Evolutionary conservation across 2,797 vertebrate species (phyloP).

Genomic region (Agapornis canus): DNA sequence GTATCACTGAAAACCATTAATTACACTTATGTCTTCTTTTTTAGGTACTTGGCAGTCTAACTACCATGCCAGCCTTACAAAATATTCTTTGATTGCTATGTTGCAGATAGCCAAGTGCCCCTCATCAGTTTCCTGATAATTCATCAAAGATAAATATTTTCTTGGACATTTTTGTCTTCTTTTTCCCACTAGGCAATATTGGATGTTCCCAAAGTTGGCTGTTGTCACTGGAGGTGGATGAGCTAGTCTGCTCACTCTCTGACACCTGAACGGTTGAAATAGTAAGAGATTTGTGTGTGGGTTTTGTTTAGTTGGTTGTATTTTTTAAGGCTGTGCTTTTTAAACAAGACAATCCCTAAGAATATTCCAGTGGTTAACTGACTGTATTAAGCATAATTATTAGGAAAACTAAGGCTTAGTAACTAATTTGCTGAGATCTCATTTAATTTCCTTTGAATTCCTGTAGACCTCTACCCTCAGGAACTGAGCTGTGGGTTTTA

Average conservation of each 20-base stretch:
- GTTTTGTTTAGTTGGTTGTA: not conserved
- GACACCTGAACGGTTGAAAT: not conserved
- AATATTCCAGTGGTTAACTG: not conserved
- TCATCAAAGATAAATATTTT: not conserved
- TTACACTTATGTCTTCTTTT: not conserved
- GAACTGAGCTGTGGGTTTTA: slow-evolving; percentile 27
- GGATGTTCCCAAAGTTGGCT: not conserved
- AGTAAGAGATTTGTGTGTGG: not conserved
- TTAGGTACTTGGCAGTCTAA: not conserved
- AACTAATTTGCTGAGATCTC: slow-evolving; percentile 6
- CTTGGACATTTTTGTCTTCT: not conserved
- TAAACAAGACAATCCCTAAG: not conserved
- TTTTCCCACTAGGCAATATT: not conserved
- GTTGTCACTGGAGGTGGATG: not conserved
- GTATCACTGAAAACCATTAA: not conserved
- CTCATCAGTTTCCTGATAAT: not conserved
- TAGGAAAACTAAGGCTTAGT: not conserved
- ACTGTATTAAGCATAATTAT: not conserved
- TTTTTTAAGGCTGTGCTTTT: not conserved
- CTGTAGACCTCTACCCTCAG: not conserved
- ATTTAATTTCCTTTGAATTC: slow-evolving; percentile 29
- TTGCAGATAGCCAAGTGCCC: not conserved
- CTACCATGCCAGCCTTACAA: not conserved
- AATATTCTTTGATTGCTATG: not conserved
- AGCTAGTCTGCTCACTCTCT: not conserved